Base-by-base conservation (phyloP, 1,140 invertebrate genomes). In the Magallana gigas region DNA sequence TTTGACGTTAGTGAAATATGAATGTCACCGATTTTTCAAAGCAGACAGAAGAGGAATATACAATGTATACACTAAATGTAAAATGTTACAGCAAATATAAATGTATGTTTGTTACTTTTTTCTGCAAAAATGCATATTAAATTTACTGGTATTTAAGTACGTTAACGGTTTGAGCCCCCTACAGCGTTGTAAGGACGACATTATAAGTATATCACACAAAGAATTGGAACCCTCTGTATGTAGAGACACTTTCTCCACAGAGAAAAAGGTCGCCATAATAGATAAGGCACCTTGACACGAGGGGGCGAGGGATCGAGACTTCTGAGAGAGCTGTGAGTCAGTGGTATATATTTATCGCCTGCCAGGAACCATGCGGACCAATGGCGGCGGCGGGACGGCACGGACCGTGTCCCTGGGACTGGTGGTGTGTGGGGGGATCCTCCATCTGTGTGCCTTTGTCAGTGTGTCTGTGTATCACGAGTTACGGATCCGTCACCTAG, bases 381-480 rank as follows among this genome's bases (percentile, higher is more conserved):
- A 76, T 76, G 68, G 23, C 68, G 68, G 68, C 8, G 68, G 36
- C 36, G 36, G 36, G 36, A 48, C 36, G 36, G 36, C 23, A 2
- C 68, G 29, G 18, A 11, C 18, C 1, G 8, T 23, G 1, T 11
- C 23, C 8, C 18, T 86, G 8, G 56, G 48, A 2, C 18, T 68
- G 7, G 5, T 85, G 12, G 62, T 36, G 1, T 18, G 48, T 16
- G 57, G 80, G 0, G 76, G 16, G 29, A 16, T 59, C 8, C 71
- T 86, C 11, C 85, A 86, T 81, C 23, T 86, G 12, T 18, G 68
- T 1, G 71, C 71, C 3, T 86, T 86, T 56, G n/a, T 81, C 14
- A 18, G 68, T 3, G 7, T 86, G 9, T 59, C 85, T n/a, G 57
- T 86, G 5, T 81, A 86, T 16, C 57, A 86, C 14, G 23, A 81